Evolutionary conservation across 2,888 invertebrate species (phyloP), one percentile per base, ranked within the genome.

Genomic region (Didymodactylos carnosus): DNA sequence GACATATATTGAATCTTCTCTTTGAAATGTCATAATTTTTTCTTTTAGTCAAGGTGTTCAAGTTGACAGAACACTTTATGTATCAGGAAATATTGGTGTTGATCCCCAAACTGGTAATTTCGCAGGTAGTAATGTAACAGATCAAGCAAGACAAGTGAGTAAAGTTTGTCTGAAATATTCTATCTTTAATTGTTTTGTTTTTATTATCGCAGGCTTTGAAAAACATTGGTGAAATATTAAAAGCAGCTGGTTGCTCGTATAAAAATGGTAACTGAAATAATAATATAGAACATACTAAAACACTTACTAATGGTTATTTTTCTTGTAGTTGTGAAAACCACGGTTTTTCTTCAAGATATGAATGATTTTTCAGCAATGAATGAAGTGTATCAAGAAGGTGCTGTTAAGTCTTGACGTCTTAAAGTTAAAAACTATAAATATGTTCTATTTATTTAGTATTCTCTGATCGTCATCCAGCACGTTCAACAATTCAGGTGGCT

Each of bases 41-140:
- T 27, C 4, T 23, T 51, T 27, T 51, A 91, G 92, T 80, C 92
- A 92, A 86, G 93, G 92, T 23, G 89, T 94, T 70, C 86, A 89
- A 72, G 89, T 89, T 43, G 89, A 89, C 80, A 88, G 89, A 76
- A 91, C 91, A 0, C 86, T 94, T 43, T 94, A 92, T 81, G 86
- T 92, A 49, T 92, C 92, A 8, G 94, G 94, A 49, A 88, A 91
- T 75, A 83, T 94, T 73, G 94, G 94, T 2, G 80, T 92, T 80
- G 88, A 90, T 79, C 86, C 87, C 73, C 84, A 87, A 49, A 88
- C 88, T 1, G 86, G 86, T 77, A 87, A 89, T 80, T 80, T 92
- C 76, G 90, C 91, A 19, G 81, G 86, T 41, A 91, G 91, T 19
- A 80, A 81, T 43, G 88, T 88, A 7, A 88, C 86, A 43, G 87